Percentiles rank a stretch among this genome's conserved stretches.
These are phyloP conservation scores for Drosophila mulleri DNA, from an alignment of 2,888 invertebrate species.

Conservation along the genomic window DNA sequence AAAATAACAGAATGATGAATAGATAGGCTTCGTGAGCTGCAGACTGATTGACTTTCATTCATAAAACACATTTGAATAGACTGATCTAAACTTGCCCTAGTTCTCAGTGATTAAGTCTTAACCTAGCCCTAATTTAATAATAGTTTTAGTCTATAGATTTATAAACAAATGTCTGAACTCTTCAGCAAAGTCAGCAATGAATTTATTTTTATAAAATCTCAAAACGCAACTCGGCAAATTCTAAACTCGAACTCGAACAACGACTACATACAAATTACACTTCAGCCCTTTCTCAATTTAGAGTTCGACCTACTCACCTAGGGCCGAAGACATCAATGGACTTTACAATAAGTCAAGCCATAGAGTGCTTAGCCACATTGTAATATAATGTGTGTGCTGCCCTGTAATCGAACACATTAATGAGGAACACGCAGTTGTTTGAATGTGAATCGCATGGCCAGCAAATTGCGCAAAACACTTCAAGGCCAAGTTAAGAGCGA, in stretches of 20 bases:
- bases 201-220: background rate
- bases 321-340: background rate
- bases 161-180: background rate
- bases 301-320: background rate
- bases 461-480: slow-evolving; percentile 17
- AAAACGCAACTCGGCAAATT: background rate
- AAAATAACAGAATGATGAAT: background rate
- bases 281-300: background rate
- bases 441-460: slow-evolving; percentile 3
- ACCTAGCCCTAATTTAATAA: no score
- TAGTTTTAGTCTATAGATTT: no score
- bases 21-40: no score
- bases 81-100: no score
- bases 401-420: slow-evolving; percentile 20
- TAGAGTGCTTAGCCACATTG: background rate
- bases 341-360: background rate
- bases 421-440: slow-evolving; percentile 8
- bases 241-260: background rate
- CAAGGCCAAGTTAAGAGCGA: slow-evolving; percentile 20
- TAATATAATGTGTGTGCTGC: slow-evolving; percentile 6
- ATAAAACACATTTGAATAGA: no score
- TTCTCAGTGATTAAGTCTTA: no score
- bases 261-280: background rate
- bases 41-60: no score
- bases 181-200: background rate